phyloP scores from a whole-genome alignment of 2,113 vertebrate genomes.

The Actenoides lindsayi region DNA sequence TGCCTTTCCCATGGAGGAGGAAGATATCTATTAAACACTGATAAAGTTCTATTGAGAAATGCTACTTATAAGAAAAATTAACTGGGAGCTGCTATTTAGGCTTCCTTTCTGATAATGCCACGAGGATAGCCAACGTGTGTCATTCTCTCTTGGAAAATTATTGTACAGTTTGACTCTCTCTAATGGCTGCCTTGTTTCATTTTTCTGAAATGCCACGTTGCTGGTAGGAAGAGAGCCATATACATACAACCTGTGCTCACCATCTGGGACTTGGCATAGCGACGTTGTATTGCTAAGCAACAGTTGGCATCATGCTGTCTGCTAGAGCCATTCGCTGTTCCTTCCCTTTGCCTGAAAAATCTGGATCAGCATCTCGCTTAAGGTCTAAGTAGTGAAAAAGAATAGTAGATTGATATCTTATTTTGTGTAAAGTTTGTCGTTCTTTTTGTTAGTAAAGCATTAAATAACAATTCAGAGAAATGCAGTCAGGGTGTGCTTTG shows the following conservation, averaged over 20 bases:
- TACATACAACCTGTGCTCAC: conserved; percentile 21
- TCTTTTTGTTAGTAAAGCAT: background rate
- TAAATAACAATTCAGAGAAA: background rate
- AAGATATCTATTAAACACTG: background rate
- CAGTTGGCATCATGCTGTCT: conserved; percentile 35
- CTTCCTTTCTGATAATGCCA: background rate
- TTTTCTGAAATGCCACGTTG: conserved; percentile 40
- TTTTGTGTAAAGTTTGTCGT: background rate
- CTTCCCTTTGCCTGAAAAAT: background rate
- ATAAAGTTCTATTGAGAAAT: background rate
- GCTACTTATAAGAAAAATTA: background rate
- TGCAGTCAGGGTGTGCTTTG: background rate
- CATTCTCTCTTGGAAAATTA: background rate
- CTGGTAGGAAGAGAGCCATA: conserved; percentile 5
- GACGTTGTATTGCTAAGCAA: conserved; percentile 40
- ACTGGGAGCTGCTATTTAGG: background rate
- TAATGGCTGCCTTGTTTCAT: background rate
- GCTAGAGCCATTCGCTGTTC: background rate
- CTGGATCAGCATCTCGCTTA: background rate
- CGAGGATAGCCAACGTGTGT: background rate
- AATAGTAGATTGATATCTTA: background rate
- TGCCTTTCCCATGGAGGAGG: background rate
- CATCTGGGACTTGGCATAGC: conserved; percentile 28
- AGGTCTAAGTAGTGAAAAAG: background rate
- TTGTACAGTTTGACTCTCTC: background rate